phyloP scores from a whole-genome alignment of 2,797 vertebrate species.

The Ptychobarbus kaznakovi region DNA sequence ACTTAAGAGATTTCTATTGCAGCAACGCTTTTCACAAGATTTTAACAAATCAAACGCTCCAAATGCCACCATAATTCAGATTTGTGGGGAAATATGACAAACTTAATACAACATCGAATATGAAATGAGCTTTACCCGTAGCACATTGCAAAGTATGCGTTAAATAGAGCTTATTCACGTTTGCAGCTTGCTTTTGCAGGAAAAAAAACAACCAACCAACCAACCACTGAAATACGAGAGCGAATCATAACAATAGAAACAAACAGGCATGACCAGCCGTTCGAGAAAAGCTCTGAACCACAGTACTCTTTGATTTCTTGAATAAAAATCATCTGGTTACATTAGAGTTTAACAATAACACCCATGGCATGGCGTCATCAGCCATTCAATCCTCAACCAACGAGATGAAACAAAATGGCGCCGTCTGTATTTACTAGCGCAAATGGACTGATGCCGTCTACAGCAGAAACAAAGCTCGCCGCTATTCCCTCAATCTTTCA shows the following conservation, averaged over 20 bases:
- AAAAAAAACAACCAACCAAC: neutral
- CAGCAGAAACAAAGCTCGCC: slow-evolving; percentile 6
- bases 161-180: neutral
- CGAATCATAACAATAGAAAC: slow-evolving; percentile 1
- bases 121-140: neutral
- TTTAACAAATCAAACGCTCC: neutral
- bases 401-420: slow-evolving; percentile 48
- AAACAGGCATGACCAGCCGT: neutral
- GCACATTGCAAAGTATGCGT: neutral
- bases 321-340: neutral
- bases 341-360: slow-evolving; percentile 11
- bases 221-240: neutral
- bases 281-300: neutral
- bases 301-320: neutral
- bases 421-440: slow-evolving; percentile 24
- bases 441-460: slow-evolving; percentile 10
- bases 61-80: neutral
- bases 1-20: neutral
- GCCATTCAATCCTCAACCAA: slow-evolving; percentile 48
- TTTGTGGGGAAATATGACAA: neutral
- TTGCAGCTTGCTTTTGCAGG: slow-evolving; percentile 13
- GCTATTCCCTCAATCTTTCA: neutral
- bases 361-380: slow-evolving; percentile 26
- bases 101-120: neutral
- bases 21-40: slow-evolving; percentile 7